phyloP scores from a whole-genome alignment of 2,888 invertebrate species.

The Nemapogon koenigi region DNA sequence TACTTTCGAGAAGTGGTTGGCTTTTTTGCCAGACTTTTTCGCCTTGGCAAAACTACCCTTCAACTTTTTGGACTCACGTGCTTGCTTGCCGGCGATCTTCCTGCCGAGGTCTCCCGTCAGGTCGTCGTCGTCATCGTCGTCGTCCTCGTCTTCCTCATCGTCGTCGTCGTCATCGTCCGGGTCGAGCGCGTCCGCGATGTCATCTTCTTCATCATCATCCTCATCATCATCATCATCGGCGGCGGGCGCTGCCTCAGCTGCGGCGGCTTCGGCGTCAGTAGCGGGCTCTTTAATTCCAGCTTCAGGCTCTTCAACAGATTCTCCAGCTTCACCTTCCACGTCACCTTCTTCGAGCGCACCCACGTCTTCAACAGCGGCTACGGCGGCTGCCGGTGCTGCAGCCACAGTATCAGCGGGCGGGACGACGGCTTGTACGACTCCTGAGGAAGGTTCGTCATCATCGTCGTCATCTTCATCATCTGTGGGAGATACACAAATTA shows the following conservation, averaged over 20 bases:
- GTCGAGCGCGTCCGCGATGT: constrained; percentile 69
- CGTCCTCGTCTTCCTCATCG: constrained; percentile 71
- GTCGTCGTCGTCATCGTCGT: constrained; percentile 71
- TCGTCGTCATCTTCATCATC: constrained; percentile 62
- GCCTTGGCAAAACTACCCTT: constrained; percentile 46
- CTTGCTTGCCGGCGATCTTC: constrained; percentile 50
- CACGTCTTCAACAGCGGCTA: constrained; percentile 32
- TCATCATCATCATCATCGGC: constrained; percentile 64
- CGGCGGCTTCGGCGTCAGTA: constrained; percentile 32
- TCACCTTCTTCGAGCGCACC: constrained; percentile 25
- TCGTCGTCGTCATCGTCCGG: constrained; percentile 71
- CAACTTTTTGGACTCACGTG: constrained; percentile 87
- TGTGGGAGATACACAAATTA: constrained; percentile 13
- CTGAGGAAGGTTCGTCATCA: constrained; percentile 66
- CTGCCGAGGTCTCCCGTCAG: constrained; percentile 69
- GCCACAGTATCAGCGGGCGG: constrained; percentile 46
- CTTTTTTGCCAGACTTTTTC: constrained; percentile 59
- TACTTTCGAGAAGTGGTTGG: constrained; percentile 53
- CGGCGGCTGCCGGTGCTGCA: constrained; percentile 37
- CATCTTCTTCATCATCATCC: constrained; percentile 65
- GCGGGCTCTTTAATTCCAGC: constrained; percentile 49
- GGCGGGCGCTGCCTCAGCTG: constrained; percentile 38
- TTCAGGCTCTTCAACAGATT: constrained; percentile 39
- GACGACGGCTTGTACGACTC: constrained; percentile 53
- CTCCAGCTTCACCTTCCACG: constrained; percentile 45